Conservation (phyloP, 35 echinoderm and acorn worm genomes). For the Acanthaster planci region DNA sequence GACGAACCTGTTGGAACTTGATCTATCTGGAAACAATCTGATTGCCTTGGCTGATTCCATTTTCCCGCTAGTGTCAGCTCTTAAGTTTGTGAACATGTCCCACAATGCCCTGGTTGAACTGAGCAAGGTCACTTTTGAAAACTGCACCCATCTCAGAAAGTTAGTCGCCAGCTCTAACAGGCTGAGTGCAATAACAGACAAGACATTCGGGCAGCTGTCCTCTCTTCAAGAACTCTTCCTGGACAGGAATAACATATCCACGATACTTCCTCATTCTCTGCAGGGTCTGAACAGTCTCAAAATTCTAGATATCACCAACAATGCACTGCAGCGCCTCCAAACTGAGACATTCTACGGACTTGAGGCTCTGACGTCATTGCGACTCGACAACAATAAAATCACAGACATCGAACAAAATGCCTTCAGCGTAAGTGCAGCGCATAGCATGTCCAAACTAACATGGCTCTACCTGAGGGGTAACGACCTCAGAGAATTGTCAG, state of each 20-base stretch:
- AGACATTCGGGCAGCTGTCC: slow-evolving; percentile 38
- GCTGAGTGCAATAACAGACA: slow-evolving; percentile 12
- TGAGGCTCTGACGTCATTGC: slow-evolving; percentile 28
- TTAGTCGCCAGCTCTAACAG: slow-evolving; percentile 26
- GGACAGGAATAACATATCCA: slow-evolving; percentile 42
- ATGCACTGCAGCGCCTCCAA: slow-evolving; percentile 29
- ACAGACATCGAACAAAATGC: slow-evolving; percentile 31
- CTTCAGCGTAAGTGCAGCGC: slow-evolving; percentile 30
- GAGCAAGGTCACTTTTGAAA: neutral
- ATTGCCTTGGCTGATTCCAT: neutral
- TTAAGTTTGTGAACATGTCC: slow-evolving; percentile 35
- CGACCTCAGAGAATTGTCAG: neutral
- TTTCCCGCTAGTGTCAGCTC: slow-evolving; percentile 18
- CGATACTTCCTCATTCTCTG: slow-evolving; percentile 14
- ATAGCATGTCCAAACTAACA: slow-evolving; percentile 34
- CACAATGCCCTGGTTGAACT: slow-evolving; percentile 18
- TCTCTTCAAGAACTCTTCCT: slow-evolving; percentile 41
- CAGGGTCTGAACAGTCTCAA: slow-evolving; percentile 15
- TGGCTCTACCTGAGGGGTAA: slow-evolving; percentile 42
- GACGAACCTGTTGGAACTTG: slow-evolving; percentile 14
- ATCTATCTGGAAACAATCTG: slow-evolving; percentile 46
- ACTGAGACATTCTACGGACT: slow-evolving; percentile 47
- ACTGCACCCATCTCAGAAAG: slow-evolving; percentile 20
- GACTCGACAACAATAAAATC: slow-evolving; percentile 39
- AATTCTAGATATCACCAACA: slow-evolving; percentile 30